These are phyloP conservation scores for Cervus canadensis DNA, from an alignment of 2,113 vertebrate species.

Conservation along the genomic window DNA sequence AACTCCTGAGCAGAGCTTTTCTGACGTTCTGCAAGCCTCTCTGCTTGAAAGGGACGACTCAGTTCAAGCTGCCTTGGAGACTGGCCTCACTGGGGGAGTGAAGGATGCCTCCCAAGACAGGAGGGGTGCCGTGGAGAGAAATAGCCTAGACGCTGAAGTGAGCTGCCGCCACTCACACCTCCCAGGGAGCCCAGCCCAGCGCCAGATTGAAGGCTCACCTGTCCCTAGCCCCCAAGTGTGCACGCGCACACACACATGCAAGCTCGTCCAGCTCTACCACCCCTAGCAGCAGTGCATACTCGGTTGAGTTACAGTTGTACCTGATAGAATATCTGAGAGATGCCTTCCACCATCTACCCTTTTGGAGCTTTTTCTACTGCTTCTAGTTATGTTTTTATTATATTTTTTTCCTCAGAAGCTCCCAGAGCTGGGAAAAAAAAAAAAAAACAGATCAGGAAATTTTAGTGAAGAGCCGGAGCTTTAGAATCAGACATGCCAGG, in stretches of 20 bases:
- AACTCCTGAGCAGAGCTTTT: not conserved
- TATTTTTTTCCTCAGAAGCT: not conserved
- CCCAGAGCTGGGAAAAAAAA: not conserved
- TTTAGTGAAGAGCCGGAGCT: not conserved
- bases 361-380: not conserved
- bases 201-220: not conserved
- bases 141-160: not conserved
- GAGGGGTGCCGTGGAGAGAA: not conserved
- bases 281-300: not conserved
- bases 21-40: not conserved
- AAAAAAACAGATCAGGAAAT: not conserved
- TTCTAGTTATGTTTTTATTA: not conserved
- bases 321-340: not conserved
- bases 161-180: not conserved
- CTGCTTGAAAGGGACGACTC: not conserved
- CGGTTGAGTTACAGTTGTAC: accelerated
- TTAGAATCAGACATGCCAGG: not conserved
- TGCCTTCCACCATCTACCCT: not conserved
- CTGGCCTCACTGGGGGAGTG: not conserved
- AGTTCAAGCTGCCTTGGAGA: not conserved
- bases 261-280: not conserved
- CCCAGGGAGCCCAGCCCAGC: not conserved
- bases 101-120: not conserved
- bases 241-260: not conserved
- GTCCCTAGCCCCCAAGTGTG: not conserved